Conservation (phyloP, 2,113 vertebrate genomes). For the Sinocyclocheilus grahami region DNA sequence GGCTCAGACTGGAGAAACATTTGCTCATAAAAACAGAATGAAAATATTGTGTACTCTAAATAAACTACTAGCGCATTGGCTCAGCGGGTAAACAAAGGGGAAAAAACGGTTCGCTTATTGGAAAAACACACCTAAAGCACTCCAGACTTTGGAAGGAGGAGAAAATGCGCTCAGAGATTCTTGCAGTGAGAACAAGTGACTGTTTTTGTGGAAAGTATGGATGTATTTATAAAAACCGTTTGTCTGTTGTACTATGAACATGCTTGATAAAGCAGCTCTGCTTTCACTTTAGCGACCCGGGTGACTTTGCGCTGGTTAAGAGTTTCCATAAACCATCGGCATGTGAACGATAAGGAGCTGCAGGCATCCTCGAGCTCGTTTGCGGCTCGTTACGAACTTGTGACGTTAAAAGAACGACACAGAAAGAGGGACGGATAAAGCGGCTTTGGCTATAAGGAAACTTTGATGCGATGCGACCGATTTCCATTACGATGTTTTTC, state of each 20-base stretch:
- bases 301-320: background rate
- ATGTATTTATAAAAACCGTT: background rate
- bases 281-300: background rate
- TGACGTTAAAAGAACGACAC: conserved; percentile 37
- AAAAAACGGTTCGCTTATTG: background rate
- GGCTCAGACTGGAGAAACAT: background rate
- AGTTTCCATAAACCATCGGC: conserved; percentile 51
- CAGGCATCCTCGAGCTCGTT: conserved; percentile 19
- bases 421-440: background rate
- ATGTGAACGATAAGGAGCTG: background rate
- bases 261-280: background rate
- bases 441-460: conserved; percentile 6
- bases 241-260: background rate
- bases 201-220: background rate
- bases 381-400: conserved; percentile 41
- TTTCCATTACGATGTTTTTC: conserved; percentile 47
- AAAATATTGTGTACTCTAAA: background rate
- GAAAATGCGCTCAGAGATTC: background rate
- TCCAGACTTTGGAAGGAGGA: background rate
- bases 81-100: background rate
- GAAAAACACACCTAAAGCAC: background rate
- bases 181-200: background rate
- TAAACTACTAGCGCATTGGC: background rate
- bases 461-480: background rate
- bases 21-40: background rate